Evolutionary conservation across 1,140 invertebrate species (phyloP), one percentile per base, ranked within the genome.

Genomic region (Colletes gigas): DNA sequence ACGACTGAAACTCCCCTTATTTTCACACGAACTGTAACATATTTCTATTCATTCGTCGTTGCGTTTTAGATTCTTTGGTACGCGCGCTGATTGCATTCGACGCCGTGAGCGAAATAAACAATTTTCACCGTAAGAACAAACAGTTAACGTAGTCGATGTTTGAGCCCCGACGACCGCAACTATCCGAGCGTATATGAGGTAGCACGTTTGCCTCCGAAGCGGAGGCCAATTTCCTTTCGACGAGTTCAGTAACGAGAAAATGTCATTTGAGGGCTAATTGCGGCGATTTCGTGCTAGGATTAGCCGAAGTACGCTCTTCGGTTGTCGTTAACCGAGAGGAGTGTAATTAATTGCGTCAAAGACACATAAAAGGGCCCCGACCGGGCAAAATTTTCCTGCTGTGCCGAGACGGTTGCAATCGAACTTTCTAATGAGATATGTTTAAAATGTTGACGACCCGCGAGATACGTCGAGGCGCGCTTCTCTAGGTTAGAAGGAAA

Each of bases 201-300:
- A 30, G 1, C 30, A 12, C 19, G 44, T 65, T 69, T n/a, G 12
- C 52, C 44, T 21, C 54, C 10, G 9, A 78, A 83, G 66, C 73
- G 54, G 44, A 47, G 47, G 50, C 44, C 44, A 70, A 83, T 84
- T 83, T 84, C 62, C 65, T 84, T 83, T 73, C 55, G 60, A 52
- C 70, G 62, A 52, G 73, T 62, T 19, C 52, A 21, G 83, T 84
- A 83, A 84, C 63, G 69, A 79, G 75, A 73, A 84, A 84, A 74
- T 69, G 65, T 69, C 65, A 84, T 83, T 83, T 69, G 83, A 79
- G 69, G 67, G 83, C 70, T 84, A 84, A 84, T 83, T 83, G 70
- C 81, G 55, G 62, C 76, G 83, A 82, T 83, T 84, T 79, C 59
- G 65, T 66, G 67, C 44, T 14, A 52, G 69, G 70, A 73, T 84